Evolutionary conservation across 2,888 invertebrate genomes (phyloP), one percentile per base, ranked within the genome.

Genomic region (Ophioninae sp.): DNA sequence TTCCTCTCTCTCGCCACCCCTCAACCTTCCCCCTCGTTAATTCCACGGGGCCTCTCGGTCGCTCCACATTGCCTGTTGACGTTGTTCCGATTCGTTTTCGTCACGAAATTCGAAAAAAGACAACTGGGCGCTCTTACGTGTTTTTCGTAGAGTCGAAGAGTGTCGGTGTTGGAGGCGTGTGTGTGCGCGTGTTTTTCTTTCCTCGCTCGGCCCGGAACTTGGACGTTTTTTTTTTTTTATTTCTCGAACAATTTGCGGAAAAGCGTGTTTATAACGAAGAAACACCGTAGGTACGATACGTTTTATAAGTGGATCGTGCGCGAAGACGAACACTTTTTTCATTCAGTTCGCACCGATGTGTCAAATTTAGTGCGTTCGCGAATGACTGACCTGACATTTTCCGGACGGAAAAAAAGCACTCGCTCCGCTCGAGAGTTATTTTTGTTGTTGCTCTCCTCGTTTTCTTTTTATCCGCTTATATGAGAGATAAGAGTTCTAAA

Each of bases 21-120:
- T 62, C 74, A 50, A 59, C 72, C 41, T 62, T 57, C 41, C 68
- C 68, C 74, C 79, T 72, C 76, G 72, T 69, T 81, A 76, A 84
- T 84, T 84, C 79, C 81, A 79, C 81, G 72, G 74, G 81, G 72
- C 72, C 75, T 84, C 81, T 76, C 73, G 78, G 67, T 81, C 84
- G 84, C 76, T 84, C 81, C 79, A 81, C 81, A 84, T 84, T 82
- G 72, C 77, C 80, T 83, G 83, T 80, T 81, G 83, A 84, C 83
- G 81, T 84, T 81, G 64, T 75, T 76, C 73, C 62, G 30, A 62
- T 44, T 44, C 59, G 41, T 74, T 68, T 44, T 74, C 69, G 39
- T 44, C 50, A 68, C 62, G 76, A 57, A 75, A 75, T 44, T 56
- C 62, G 41, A 64, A 37, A 7, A 64, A 20, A 74, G 6, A 50